A percentile compares a stretch with the other conserved stretches of the same genome.
These are phyloP conservation scores for Hydraecia micacea DNA, from an alignment of 2,888 invertebrate genomes.

Conservation along the genomic window DNA sequence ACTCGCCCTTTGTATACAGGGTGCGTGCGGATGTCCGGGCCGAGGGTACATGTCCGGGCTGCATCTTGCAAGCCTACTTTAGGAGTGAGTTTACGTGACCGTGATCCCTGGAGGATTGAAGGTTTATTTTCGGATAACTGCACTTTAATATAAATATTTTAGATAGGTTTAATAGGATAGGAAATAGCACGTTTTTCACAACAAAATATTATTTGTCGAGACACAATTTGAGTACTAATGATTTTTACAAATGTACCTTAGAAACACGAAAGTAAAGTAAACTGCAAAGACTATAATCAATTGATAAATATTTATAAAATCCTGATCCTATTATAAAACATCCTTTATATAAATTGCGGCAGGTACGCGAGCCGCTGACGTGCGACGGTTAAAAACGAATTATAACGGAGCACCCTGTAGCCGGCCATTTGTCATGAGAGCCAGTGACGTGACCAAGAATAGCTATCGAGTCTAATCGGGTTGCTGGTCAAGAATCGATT, in stretches of 20 bases:
- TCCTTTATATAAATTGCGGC: conserved; percentile 74
- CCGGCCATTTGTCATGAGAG: conserved; percentile 83
- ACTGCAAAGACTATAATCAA: not conserved
- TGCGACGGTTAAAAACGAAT: conserved; percentile 88
- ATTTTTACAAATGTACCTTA: not conserved
- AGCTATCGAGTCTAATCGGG: conserved; percentile 38
- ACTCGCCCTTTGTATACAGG: conserved; percentile 73
- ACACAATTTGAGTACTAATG: not conserved
- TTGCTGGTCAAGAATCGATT: conserved; percentile 21
- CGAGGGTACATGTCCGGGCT: conserved; percentile 27
- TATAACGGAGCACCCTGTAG: conserved; percentile 86
- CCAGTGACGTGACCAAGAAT: conserved; percentile 58
- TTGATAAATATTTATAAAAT: not conserved
- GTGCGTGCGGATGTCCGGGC: conserved; percentile 61
- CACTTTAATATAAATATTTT: not conserved
- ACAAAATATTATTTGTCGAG: not conserved
- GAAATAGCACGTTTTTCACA: not conserved
- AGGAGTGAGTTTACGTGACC: conserved; percentile 13
- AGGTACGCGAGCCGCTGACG: conserved; percentile 81
- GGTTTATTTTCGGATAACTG: not conserved
- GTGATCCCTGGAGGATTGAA: not conserved
- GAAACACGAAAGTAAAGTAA: not conserved
- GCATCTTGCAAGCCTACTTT: conserved; percentile 32
- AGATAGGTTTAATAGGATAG: not conserved
- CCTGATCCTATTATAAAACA: conserved; percentile 46